Percentiles rank a stretch among this genome's conserved stretches.
These are phyloP conservation scores for Diarsia dahlii DNA, from an alignment of 2,888 invertebrate species.

Conservation along the genomic window DNA sequence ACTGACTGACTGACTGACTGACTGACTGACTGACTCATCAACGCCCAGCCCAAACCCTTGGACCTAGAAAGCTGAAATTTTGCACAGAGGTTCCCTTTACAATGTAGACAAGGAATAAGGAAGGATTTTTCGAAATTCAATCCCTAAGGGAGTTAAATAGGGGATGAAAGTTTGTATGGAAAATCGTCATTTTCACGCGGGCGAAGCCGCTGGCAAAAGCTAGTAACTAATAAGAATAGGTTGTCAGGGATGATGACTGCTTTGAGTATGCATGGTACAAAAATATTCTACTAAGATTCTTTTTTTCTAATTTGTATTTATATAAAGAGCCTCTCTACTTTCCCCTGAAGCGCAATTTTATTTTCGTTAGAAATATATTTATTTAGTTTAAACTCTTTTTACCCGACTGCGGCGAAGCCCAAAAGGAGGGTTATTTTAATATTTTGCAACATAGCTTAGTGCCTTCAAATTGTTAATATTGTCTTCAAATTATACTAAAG, in stretches of 20 bases:
- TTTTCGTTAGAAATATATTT: constrained; percentile 10
- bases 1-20: too few relatives aligned
- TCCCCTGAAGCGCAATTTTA: constrained; percentile 25
- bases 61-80: too few relatives aligned
- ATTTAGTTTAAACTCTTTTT: not conserved
- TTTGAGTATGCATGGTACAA: not conserved
- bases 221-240: not conserved
- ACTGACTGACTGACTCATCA: too few relatives aligned
- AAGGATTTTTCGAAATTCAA: too few relatives aligned
- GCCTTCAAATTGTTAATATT: constrained; percentile 42
- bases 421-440: not conserved
- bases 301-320: not conserved
- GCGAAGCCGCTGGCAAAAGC: too few relatives aligned
- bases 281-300: not conserved
- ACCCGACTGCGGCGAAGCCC: too few relatives aligned
- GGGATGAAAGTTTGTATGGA: too few relatives aligned
- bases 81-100: too few relatives aligned
- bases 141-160: too few relatives aligned
- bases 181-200: too few relatives aligned
- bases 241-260: not conserved
- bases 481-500: not conserved
- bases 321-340: not conserved
- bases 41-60: too few relatives aligned
- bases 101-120: too few relatives aligned
- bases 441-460: constrained; percentile 30